Conservation (phyloP, 2,888 invertebrate species). For the Parapristionchus giblindavisi region DNA sequence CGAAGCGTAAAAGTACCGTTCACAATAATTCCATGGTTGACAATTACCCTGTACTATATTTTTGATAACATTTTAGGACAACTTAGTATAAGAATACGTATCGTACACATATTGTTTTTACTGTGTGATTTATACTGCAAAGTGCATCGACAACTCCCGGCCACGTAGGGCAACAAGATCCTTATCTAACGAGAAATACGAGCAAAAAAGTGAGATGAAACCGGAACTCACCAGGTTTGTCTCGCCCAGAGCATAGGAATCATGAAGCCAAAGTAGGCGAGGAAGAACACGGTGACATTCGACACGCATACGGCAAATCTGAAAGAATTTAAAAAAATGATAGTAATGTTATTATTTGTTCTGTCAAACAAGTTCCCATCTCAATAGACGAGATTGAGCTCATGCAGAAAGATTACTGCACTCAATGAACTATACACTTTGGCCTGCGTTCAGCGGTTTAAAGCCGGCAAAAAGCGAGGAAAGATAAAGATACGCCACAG, state of each 20-base stretch:
- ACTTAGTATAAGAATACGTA: too few relatives aligned
- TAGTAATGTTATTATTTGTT: background rate
- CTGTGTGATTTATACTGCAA: too few relatives aligned
- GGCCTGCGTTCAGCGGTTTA: background rate
- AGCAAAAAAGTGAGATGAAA: background rate
- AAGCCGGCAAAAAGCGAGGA: background rate
- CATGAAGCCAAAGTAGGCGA: slow-evolving; percentile 68
- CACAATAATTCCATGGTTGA: too few relatives aligned
- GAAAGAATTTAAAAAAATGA: slow-evolving; percentile 49
- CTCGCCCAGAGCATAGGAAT: slow-evolving; percentile 63
- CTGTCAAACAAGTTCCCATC: background rate
- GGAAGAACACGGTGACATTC: slow-evolving; percentile 64
- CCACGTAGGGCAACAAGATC: too few relatives aligned
- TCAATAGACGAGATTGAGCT: background rate
- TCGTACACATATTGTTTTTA: too few relatives aligned
- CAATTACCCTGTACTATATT: too few relatives aligned
- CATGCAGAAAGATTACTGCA: background rate
- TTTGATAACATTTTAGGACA: too few relatives aligned
- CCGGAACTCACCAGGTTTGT: slow-evolving; percentile 54
- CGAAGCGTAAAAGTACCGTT: too few relatives aligned
- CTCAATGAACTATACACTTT: background rate
- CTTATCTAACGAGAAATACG: too few relatives aligned
- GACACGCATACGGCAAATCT: slow-evolving; percentile 62
- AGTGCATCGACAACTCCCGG: too few relatives aligned
- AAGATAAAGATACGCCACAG: background rate